Conservation (phyloP, 2,888 invertebrate genomes). For the Leucophenga maculata region DNA sequence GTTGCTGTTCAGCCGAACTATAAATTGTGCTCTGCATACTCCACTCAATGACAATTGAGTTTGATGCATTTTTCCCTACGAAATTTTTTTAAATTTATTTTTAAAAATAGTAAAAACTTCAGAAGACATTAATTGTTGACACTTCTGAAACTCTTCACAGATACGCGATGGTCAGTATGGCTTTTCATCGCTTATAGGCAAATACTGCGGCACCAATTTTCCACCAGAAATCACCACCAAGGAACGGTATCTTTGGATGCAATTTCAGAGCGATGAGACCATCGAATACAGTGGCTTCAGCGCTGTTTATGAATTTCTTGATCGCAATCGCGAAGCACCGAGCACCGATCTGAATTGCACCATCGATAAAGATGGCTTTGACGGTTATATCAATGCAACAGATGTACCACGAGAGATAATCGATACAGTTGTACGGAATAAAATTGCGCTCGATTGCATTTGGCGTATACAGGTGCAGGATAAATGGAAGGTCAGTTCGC, state of each 20-base stretch:
- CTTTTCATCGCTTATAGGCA: constrained; percentile 79
- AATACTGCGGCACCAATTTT: constrained; percentile 81
- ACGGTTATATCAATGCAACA: constrained; percentile 75
- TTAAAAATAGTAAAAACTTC: neutral
- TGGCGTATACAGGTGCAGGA: constrained; percentile 80
- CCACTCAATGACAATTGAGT: too few species aligned
- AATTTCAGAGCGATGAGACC: constrained; percentile 85
- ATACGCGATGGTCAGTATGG: constrained; percentile 87
- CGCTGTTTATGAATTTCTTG: constrained; percentile 81
- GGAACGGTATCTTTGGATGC: constrained; percentile 83
- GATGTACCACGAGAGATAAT: constrained; percentile 76
- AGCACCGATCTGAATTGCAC: constrained; percentile 75
- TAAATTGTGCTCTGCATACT: too few species aligned
- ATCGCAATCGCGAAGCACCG: constrained; percentile 74
- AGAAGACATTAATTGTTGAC: neutral
- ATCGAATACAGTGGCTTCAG: constrained; percentile 86
- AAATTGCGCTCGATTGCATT: constrained; percentile 81
- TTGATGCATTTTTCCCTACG: too few species aligned
- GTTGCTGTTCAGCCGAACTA: too few species aligned
- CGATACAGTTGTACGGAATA: constrained; percentile 74
- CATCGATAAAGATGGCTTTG: constrained; percentile 74
- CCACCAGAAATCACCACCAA: constrained; percentile 83
- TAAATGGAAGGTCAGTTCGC: constrained; percentile 77
- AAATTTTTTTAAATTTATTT: too few species aligned
- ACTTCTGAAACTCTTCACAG: constrained; percentile 48